phyloP scores from a whole-genome alignment of 1,140 invertebrate genomes.

The Drosophila lacteicornis region DNA sequence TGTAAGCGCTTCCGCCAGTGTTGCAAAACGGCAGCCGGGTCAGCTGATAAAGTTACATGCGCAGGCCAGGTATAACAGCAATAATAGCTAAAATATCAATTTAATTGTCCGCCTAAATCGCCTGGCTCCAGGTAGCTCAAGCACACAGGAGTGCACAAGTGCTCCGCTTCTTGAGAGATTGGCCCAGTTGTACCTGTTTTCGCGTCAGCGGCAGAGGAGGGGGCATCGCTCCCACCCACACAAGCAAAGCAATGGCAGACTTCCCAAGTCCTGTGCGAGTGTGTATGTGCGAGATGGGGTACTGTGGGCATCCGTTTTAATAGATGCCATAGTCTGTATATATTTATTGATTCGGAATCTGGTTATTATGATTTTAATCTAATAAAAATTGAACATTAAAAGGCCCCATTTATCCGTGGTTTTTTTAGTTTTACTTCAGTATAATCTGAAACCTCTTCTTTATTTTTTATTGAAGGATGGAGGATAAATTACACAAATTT shows the following conservation, averaged over 20 bases:
- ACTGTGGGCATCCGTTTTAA: neutral
- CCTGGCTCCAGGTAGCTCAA: neutral
- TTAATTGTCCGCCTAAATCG: conserved; percentile 1
- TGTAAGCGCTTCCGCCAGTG: conserved; percentile 55
- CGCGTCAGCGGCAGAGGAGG: too few species aligned
- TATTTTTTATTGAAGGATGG: neutral
- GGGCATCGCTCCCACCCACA: conserved; percentile 3
- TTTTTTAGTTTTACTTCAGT: too few species aligned
- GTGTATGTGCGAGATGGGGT: neutral
- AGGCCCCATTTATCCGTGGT: too few species aligned
- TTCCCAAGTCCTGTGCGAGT: neutral
- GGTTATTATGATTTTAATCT: neutral
- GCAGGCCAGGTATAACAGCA: conserved; percentile 23
- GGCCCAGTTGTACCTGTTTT: neutral
- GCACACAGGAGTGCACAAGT: neutral
- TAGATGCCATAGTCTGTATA: neutral
- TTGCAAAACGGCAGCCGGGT: conserved; percentile 46
- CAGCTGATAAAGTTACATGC: conserved; percentile 73
- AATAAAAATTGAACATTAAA: too few species aligned
- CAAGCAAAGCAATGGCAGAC: conserved; percentile 1
- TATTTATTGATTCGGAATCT: neutral
- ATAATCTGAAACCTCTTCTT: too few species aligned
- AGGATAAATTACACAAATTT: neutral
- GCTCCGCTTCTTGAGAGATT: neutral
- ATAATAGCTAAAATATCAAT: neutral